phyloP scores from a whole-genome alignment of 2,888 invertebrate species.

The Mesorhabditis spiculigera region DNA sequence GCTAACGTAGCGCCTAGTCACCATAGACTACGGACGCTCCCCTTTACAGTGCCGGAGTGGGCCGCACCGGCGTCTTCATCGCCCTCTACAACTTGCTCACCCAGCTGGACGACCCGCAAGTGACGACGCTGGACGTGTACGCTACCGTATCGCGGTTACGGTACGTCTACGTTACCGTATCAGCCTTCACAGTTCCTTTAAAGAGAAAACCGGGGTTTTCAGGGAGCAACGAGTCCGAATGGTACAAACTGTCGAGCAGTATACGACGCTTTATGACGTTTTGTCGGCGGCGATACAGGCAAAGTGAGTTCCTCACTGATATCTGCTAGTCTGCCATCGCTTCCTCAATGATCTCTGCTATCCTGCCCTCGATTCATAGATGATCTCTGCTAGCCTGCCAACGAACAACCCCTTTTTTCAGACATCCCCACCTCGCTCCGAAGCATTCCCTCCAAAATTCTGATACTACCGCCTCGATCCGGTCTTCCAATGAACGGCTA shows the following conservation, averaged over 20 bases:
- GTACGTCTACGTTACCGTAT: neutral
- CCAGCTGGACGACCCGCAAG: constrained; percentile 17
- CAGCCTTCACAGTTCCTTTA: neutral
- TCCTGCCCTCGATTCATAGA: no score
- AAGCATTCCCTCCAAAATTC: no score
- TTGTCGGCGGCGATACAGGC: neutral
- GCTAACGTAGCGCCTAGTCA: no score
- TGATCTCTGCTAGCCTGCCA: no score
- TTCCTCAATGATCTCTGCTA: no score
- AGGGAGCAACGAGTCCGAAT: neutral
- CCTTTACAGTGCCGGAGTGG: constrained; percentile 50
- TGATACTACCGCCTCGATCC: no score
- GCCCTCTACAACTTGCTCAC: constrained; percentile 25
- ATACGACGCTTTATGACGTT: constrained; percentile 3
- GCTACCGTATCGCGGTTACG: neutral
- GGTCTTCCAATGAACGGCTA: no score
- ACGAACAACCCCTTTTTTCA: no score
- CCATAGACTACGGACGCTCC: neutral
- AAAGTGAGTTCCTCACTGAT: neutral
- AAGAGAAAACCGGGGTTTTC: neutral
- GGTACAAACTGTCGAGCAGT: constrained; percentile 1
- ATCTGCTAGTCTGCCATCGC: no score
- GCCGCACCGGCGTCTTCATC: constrained; percentile 53
- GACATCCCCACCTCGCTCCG: no score
- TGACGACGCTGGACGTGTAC: neutral